These are phyloP conservation scores for Psephotus haematonotus DNA, from an alignment of 2,113 vertebrate genomes.

Conservation along the genomic window DNA sequence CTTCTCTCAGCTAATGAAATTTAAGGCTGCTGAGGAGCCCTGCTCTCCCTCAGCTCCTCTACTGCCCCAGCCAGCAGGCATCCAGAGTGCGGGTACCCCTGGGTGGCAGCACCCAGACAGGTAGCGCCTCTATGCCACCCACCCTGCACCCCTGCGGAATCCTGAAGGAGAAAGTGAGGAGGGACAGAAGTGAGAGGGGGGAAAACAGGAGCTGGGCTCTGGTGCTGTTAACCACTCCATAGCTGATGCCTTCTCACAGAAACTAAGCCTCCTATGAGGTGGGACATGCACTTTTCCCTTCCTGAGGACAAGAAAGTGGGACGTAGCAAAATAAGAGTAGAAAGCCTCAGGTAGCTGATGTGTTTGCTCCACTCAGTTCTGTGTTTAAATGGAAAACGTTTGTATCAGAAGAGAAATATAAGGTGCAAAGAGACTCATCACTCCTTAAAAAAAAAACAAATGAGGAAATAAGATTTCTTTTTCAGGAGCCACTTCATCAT, in stretches of 20 bases:
- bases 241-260: neutral
- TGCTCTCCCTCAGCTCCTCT: neutral
- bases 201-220: neutral
- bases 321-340: neutral
- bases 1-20: neutral
- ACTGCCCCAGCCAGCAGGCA: neutral
- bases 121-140: neutral
- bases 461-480: neutral
- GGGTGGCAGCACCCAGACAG: neutral
- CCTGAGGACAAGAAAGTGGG: neutral
- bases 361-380: neutral
- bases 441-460: neutral
- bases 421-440: neutral
- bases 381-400: neutral
- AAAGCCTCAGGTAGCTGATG: neutral
- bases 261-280: neutral
- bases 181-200: neutral
- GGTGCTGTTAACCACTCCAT: neutral
- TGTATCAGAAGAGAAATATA: neutral
- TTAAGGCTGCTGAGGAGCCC: neutral
- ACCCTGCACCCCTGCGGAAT: neutral
- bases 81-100: rapidly evolving
- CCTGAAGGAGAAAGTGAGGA: neutral
- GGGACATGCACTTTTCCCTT: neutral
- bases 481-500: neutral